Evolutionary conservation across 2,113 vertebrate species (phyloP).

Genomic region (Neolamprologus modestus): DNA sequence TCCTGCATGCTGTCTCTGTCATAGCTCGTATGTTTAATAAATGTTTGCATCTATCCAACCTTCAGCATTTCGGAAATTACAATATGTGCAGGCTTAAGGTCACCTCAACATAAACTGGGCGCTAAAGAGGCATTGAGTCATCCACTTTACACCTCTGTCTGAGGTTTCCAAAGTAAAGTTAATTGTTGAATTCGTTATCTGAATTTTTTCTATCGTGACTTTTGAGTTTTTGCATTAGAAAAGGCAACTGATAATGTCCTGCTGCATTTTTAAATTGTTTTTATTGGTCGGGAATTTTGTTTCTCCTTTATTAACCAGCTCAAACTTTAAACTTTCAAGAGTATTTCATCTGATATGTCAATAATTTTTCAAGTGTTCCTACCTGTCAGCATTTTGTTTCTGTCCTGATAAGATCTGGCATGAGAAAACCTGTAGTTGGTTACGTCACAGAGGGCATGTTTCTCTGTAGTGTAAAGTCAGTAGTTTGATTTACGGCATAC

Average conservation of each 20-base stretch:
- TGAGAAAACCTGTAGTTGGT: background rate
- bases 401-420: background rate
- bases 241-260: background rate
- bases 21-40: background rate
- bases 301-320: background rate
- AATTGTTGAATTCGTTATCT: background rate
- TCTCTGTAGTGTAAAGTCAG: background rate
- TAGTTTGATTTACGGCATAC: background rate
- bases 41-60: background rate
- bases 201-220: background rate
- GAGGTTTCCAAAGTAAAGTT: background rate
- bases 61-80: background rate
- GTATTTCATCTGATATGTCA: background rate
- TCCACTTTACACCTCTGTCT: background rate
- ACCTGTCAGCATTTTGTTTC: background rate
- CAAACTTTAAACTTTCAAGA: background rate
- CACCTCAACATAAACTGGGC: background rate
- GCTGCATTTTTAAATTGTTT: background rate
- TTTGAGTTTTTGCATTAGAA: background rate
- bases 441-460: background rate
- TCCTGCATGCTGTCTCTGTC: background rate
- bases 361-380: background rate
- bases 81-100: background rate
- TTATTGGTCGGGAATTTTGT: background rate
- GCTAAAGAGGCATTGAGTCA: background rate